A percentile compares a stretch with the other conserved stretches of the same genome.
phyloP scores from a whole-genome alignment of 2,113 vertebrate species.

The Cyanistes caeruleus region DNA sequence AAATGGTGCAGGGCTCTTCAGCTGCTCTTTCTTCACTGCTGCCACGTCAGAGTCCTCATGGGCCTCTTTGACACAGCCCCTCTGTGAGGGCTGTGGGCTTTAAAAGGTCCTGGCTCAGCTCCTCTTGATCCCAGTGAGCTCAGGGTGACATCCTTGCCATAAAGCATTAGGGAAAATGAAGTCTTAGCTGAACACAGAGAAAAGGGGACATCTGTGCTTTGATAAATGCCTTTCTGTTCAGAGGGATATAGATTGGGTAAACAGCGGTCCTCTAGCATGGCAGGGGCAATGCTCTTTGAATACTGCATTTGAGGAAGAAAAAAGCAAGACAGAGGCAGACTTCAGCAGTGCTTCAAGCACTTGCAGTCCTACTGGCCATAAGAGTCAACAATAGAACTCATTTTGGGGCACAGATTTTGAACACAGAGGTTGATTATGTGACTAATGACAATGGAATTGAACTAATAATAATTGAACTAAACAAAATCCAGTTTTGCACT shows the following conservation, averaged over 20 bases:
- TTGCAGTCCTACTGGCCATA: not conserved
- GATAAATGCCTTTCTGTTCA: conserved; percentile 10
- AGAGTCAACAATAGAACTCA: not conserved
- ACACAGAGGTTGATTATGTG: not conserved
- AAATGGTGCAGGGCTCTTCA: not conserved
- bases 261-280: not conserved
- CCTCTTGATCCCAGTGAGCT: not conserved
- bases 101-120: not conserved
- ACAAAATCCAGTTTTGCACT: not conserved
- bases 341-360: not conserved
- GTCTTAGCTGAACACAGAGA: not conserved
- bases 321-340: not conserved
- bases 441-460: not conserved
- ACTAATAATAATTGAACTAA: not conserved
- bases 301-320: not conserved
- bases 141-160: not conserved
- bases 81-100: not conserved
- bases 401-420: not conserved
- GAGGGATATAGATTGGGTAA: not conserved
- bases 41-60: not conserved
- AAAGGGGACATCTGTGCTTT: not conserved
- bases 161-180: conserved; percentile 4
- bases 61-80: not conserved
- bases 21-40: not conserved
- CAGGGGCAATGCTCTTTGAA: not conserved